Evolutionary conservation across 2,113 vertebrate species (phyloP).

Genomic region (Rhineura floridana): DNA sequence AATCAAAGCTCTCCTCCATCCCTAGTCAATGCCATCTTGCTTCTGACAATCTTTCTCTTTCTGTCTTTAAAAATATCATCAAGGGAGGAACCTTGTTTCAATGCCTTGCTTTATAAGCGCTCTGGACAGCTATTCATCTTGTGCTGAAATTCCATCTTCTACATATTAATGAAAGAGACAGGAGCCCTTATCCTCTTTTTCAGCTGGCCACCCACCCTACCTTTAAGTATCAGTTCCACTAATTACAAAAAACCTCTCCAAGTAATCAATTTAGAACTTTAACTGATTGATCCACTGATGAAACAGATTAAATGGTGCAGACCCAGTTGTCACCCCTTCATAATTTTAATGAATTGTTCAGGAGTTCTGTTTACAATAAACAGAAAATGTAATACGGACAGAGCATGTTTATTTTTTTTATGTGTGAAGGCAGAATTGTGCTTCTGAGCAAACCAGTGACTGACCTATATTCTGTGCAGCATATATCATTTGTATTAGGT

Average conservation of each 20-base stretch:
- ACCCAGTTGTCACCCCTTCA: not conserved
- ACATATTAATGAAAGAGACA: no score
- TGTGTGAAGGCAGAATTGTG: not conserved
- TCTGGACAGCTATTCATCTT: not conserved
- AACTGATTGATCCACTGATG: not conserved
- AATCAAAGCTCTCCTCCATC: no score
- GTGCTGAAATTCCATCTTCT: no score
- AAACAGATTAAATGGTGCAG: not conserved
- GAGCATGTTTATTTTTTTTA: not conserved
- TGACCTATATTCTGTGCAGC: slow-evolving; percentile 16
- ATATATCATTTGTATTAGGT: slow-evolving; percentile 17
- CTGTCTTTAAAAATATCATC: no score
- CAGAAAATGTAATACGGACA: not conserved
- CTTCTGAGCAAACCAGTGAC: not conserved
- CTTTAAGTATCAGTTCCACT: not conserved
- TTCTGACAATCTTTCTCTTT: not conserved
- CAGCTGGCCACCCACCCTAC: no score
- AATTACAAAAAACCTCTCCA: not conserved
- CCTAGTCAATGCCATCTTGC: not conserved
- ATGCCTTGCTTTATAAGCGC: not conserved
- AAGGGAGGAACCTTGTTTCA: not conserved
- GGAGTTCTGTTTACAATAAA: not conserved
- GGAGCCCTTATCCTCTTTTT: no score
- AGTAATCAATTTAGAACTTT: not conserved
- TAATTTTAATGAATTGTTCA: not conserved